Conservation (phyloP, 2,113 vertebrate species). For the Sciurus niger region DNA sequence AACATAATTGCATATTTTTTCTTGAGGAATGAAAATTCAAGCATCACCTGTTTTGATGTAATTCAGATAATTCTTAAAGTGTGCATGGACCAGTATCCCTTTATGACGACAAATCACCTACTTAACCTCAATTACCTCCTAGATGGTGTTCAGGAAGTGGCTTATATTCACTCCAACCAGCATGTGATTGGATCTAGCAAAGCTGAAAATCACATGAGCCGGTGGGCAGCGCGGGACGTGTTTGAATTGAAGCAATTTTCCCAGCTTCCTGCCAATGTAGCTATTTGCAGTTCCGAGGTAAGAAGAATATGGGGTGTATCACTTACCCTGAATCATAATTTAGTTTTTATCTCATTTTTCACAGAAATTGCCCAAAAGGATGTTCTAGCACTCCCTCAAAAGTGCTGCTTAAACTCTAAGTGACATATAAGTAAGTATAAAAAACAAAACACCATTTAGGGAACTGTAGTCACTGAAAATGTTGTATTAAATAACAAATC, state of each 20-base stretch:
- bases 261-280: conserved; percentile 95
- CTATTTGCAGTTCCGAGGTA: conserved; percentile 92
- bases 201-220: conserved; percentile 95
- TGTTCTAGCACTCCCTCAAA: conserved; percentile 10
- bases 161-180: conserved; percentile 97
- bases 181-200: conserved; percentile 96
- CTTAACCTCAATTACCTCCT: conserved; percentile 31
- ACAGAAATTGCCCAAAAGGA: neutral
- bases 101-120: neutral
- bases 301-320: conserved; percentile 31
- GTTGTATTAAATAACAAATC: conserved; percentile 13
- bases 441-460: conserved; percentile 17
- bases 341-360: conserved; percentile 71
- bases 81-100: neutral
- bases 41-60: neutral
- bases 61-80: conserved; percentile 5
- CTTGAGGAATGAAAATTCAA: conserved; percentile 60
- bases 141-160: conserved; percentile 94
- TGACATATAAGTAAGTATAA: neutral
- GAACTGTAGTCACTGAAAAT: neutral
- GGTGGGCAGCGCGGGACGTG: conserved; percentile 93
- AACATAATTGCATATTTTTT: neutral
- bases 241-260: conserved; percentile 95
- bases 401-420: neutral
- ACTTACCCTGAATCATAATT: neutral